Evolutionary conservation across 2,113 vertebrate species (phyloP), one percentile per base, ranked within the genome.

Genomic region (Cavia aperea): DNA sequence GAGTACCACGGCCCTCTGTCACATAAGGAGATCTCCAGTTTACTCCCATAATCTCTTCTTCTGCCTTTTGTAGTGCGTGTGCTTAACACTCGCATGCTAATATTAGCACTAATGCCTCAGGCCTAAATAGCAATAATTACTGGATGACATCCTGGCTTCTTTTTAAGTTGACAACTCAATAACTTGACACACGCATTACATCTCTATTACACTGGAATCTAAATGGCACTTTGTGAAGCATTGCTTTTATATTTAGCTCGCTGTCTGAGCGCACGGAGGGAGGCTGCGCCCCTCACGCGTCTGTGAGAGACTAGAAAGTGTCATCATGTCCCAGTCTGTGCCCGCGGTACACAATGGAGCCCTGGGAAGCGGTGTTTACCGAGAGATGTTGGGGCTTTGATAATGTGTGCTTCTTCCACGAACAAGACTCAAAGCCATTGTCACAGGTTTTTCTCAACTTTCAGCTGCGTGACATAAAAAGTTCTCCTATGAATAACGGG

Each of bases 121-220:
- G 95, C 92, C 94, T 93, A 96, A 93, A 79, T 85, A 96, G 93
- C 95, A 95, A 96, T 96, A 97, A 92, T 96, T 97, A 86, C 86
- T 89, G 87, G 89, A 93, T 97, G 97, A 97, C 96, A 97, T 70
- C 95, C 95, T 68, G 93, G 54, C 81, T 97, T 97, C 96, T 97
- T 93, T 98, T 97, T 97, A 96, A 96, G 95, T 70, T 96, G 96
- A 97, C 92, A 95, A 95, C 97, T 97, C 97, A 97, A 95, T 95
- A 97, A 94, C 10, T 92, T 97, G 96, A 96, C 96, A 97, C 94
- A 95, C 94, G 3, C 2, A 39, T 97, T 96, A 94, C 96, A 93
- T 97, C 96, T 98, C 96, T 95, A 90, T 97, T 96, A 95, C 90
- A 33, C 88, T 51, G 94, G 96, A 97, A 95, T 89, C 87, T 94